phyloP scores from a whole-genome alignment of 2,797 vertebrate genomes.

The Danio albolineatus region DNA sequence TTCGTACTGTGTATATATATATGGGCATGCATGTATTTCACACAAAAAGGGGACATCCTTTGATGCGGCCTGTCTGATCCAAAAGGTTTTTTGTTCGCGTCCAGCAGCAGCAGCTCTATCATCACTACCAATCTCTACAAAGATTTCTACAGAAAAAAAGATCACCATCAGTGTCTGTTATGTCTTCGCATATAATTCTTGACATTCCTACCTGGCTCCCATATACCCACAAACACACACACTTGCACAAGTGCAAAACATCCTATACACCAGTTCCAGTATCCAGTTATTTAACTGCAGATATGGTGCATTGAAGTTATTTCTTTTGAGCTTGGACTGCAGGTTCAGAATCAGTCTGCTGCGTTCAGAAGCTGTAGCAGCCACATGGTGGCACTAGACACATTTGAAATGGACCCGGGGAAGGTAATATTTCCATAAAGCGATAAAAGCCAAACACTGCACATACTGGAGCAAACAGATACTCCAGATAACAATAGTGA shows the following conservation, averaged over 20 bases:
- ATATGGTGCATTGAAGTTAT: constrained; percentile 30
- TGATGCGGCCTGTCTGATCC: constrained; percentile 29
- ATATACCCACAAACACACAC: constrained; percentile 16
- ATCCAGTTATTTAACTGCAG: constrained; percentile 30
- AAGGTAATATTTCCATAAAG: constrained; percentile 67
- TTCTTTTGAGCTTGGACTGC: constrained; percentile 1
- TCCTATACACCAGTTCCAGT: constrained; percentile 1
- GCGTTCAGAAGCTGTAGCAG: constrained; percentile 51
- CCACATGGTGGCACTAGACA: constrained; percentile 80
- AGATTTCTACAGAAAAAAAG: constrained; percentile 39
- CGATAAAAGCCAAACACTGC: constrained; percentile 52
- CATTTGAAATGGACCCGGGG: constrained; percentile 45
- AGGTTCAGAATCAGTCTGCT: background rate
- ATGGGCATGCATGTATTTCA: background rate
- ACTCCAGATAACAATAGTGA: constrained; percentile 79
- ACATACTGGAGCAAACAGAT: constrained; percentile 69
- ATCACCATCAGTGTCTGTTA: constrained; percentile 58
- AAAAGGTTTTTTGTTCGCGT: constrained; percentile 2
- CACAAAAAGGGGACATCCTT: constrained; percentile 20
- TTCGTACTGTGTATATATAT: too few relatives aligned
- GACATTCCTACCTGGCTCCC: constrained; percentile 51
- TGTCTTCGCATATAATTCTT: constrained; percentile 53
- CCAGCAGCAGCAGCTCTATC: constrained; percentile 38
- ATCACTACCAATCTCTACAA: constrained; percentile 42
- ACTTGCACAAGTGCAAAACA: background rate